phyloP scores from a whole-genome alignment of 2,113 vertebrate genomes.

The Clarias gariepinus region DNA sequence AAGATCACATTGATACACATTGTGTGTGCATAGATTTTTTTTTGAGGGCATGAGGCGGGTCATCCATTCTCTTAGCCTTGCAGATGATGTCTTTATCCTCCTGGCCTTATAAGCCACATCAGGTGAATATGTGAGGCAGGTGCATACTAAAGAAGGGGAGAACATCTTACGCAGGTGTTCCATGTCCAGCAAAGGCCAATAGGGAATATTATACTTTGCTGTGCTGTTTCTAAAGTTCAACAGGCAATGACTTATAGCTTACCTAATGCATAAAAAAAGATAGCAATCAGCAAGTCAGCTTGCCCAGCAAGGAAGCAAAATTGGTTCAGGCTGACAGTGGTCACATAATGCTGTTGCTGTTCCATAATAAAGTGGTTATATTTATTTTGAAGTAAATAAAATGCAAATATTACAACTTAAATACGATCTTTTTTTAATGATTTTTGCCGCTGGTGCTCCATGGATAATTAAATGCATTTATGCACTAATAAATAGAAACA shows the following conservation, averaged over 20 bases:
- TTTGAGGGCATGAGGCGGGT: conserved; percentile 32
- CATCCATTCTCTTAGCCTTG: conserved; percentile 50
- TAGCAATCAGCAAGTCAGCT: conserved; percentile 32
- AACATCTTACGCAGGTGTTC: conserved; percentile 43
- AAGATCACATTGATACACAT: conserved; percentile 3
- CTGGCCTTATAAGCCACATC: conserved; percentile 45
- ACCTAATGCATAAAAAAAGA: conserved; percentile 33
- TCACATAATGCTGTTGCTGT: neutral
- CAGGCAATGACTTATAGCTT: conserved; percentile 26
- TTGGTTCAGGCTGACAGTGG: neutral
- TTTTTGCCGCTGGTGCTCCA: conserved; percentile 3
- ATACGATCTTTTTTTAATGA: neutral
- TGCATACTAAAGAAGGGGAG: conserved; percentile 39
- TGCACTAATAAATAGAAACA: neutral
- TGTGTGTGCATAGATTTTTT: conserved; percentile 24
- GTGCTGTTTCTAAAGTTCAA: conserved; percentile 18
- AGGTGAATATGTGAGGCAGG: conserved; percentile 40
- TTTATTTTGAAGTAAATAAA: neutral
- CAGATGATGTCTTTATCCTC: conserved; percentile 53
- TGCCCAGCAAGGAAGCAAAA: neutral
- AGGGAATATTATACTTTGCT: conserved; percentile 31
- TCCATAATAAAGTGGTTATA: neutral
- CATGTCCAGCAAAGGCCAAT: conserved; percentile 31
- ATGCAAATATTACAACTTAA: neutral
- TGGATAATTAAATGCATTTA: neutral